Evolutionary conservation across 2,888 invertebrate genomes (phyloP).

Genomic region (Mesoligia furuncula): DNA sequence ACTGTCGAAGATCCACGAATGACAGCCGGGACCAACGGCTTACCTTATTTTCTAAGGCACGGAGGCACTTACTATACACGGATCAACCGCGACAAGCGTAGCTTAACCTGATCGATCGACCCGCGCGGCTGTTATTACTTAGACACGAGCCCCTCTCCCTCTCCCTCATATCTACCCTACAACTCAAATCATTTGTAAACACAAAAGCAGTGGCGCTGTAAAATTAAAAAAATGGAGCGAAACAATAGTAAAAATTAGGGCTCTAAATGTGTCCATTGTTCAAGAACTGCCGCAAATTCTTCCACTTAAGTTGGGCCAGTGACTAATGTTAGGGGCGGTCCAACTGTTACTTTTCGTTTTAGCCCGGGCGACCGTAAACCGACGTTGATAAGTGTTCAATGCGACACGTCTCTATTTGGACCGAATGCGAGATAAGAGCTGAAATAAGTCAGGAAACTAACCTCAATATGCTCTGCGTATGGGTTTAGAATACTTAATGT

Average conservation of each 20-base stretch:
- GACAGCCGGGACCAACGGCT: no score
- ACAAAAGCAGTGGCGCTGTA: background rate
- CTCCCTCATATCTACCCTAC: background rate
- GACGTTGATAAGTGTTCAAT: slow-evolving; percentile 84
- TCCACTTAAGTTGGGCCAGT: slow-evolving; percentile 80
- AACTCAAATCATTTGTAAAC: slow-evolving; percentile 4
- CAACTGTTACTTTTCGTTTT: slow-evolving; percentile 81
- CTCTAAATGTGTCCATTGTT: slow-evolving; percentile 76
- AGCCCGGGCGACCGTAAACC: slow-evolving; percentile 79
- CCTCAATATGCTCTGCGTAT: slow-evolving; percentile 65
- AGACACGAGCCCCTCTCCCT: no score
- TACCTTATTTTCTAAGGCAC: no score
- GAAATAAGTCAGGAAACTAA: slow-evolving; percentile 75
- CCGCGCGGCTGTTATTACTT: no score
- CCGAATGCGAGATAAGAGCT: slow-evolving; percentile 77
- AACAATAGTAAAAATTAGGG: slow-evolving; percentile 67
- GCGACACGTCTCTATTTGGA: slow-evolving; percentile 80
- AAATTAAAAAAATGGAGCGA: slow-evolving; percentile 29
- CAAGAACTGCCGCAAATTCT: slow-evolving; percentile 80
- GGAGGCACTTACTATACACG: no score
- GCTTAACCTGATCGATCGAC: no score
- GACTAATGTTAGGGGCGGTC: slow-evolving; percentile 80
- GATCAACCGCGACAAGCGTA: no score
- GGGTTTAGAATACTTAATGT: slow-evolving; percentile 60
- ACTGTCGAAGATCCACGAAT: no score